These are phyloP conservation scores for Lacerta viridis DNA, from an alignment of 2,797 vertebrate species.

Conservation along the genomic window DNA sequence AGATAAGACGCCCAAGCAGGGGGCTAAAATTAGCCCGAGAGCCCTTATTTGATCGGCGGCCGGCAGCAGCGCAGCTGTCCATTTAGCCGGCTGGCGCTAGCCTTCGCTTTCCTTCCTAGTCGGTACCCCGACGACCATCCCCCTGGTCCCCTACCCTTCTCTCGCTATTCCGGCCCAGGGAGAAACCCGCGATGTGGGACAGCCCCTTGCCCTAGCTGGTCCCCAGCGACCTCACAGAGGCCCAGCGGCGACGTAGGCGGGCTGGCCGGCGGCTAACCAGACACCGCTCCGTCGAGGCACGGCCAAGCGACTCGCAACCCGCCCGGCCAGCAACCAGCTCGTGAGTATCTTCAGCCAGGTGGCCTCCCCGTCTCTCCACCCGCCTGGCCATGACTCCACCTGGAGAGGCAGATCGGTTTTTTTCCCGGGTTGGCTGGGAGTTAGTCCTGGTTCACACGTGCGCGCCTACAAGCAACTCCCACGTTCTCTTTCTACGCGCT, in stretches of 20 bases:
- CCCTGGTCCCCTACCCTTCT: not conserved
- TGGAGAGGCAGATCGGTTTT: no score
- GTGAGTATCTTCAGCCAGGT: not conserved
- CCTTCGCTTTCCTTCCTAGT: not conserved
- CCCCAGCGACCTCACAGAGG: conserved; percentile 27
- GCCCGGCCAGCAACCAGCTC: not conserved
- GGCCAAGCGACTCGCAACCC: not conserved
- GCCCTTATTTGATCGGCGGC: conserved; percentile 12
- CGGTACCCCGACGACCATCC: not conserved
- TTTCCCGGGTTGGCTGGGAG: not conserved
- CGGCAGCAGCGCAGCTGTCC: conserved; percentile 71
- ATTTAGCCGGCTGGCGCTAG: conserved; percentile 31
- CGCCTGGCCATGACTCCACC: not conserved
- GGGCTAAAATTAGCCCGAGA: conserved; percentile 90
- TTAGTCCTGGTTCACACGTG: not conserved
- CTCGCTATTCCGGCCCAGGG: no score
- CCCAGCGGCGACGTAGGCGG: not conserved
- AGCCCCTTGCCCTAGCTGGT: not conserved
- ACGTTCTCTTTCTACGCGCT: not conserved
- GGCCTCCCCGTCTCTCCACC: no score
- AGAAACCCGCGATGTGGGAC: not conserved
- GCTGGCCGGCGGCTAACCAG: not conserved
- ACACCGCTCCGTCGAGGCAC: not conserved
- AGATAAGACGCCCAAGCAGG: conserved; percentile 81
- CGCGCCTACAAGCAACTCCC: not conserved